These are phyloP conservation scores for Pseudonaja textilis DNA, from an alignment of 2,113 vertebrate genomes.

Conservation along the genomic window DNA sequence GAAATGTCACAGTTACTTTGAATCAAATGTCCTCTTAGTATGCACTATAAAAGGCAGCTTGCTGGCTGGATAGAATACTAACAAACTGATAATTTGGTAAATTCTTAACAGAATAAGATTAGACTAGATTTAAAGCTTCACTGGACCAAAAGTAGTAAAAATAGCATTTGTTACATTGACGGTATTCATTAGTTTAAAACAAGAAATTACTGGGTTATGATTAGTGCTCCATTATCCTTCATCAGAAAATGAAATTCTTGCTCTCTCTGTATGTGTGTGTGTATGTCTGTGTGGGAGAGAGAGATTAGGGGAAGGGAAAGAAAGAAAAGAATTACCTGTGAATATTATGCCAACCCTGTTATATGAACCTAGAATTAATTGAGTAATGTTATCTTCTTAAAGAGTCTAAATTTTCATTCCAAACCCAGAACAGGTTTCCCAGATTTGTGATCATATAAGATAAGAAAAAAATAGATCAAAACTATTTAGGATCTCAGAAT, in stretches of 20 bases:
- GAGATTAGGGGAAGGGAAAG: neutral
- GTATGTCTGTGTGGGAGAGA: neutral
- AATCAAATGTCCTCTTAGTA: constrained; percentile 7
- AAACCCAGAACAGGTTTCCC: neutral
- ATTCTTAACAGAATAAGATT: neutral
- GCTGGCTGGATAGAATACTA: neutral
- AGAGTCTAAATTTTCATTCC: neutral
- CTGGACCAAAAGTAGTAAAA: neutral
- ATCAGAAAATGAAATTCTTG: neutral
- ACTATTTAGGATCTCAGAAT: neutral
- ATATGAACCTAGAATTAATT: neutral
- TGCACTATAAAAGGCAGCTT: neutral
- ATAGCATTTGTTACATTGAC: neutral
- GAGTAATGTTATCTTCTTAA: neutral
- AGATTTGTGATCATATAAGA: neutral
- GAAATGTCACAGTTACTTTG: constrained; percentile 3
- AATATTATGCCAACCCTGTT: neutral
- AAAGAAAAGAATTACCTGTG: neutral
- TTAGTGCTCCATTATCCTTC: neutral
- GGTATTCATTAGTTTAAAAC: neutral
- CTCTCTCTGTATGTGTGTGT: neutral
- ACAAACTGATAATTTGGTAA: constrained; percentile 2
- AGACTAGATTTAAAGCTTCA: accelerated
- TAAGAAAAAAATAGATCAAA: neutral
- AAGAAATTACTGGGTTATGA: accelerated